Evolutionary conservation across 2,113 vertebrate genomes (phyloP).

Genomic region (Tachycineta bicolor): DNA sequence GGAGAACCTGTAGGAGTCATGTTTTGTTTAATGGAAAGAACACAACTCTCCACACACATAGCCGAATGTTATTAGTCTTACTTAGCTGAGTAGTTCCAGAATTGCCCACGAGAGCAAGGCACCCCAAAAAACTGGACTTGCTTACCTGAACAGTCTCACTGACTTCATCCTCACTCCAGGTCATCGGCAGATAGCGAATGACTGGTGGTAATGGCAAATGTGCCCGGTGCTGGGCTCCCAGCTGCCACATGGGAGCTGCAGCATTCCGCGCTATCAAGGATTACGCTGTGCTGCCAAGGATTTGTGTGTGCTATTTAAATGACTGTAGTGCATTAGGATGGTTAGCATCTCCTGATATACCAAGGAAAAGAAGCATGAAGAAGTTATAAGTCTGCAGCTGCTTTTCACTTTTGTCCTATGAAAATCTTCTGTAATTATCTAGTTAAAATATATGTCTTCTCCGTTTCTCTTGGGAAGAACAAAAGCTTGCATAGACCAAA

Average conservation of each 20-base stretch:
- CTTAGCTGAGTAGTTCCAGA: not conserved
- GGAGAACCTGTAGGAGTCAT: constrained; percentile 17
- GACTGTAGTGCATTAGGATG: not conserved
- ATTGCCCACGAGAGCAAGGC: not conserved
- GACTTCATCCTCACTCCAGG: not conserved
- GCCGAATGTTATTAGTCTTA: not conserved
- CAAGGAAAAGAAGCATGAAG: not conserved
- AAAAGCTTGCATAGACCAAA: not conserved
- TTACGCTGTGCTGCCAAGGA: not conserved
- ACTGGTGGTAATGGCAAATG: not conserved
- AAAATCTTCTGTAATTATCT: not conserved
- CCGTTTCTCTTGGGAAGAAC: not conserved
- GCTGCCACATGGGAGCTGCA: fast-evolving
- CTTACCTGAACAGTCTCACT: not conserved
- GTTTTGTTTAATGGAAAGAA: constrained; percentile 33
- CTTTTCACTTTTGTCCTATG: not conserved
- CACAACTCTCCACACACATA: not conserved
- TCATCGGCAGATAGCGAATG: not conserved
- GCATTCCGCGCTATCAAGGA: fast-evolving
- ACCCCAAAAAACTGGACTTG: not conserved
- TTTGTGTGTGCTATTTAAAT: not conserved
- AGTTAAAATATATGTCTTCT: not conserved
- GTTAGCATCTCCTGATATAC: not conserved
- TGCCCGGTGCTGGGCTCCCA: not conserved
- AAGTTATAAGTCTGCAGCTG: not conserved